phyloP scores from a whole-genome alignment of 2,888 invertebrate genomes.

The Luperina testacea region DNA sequence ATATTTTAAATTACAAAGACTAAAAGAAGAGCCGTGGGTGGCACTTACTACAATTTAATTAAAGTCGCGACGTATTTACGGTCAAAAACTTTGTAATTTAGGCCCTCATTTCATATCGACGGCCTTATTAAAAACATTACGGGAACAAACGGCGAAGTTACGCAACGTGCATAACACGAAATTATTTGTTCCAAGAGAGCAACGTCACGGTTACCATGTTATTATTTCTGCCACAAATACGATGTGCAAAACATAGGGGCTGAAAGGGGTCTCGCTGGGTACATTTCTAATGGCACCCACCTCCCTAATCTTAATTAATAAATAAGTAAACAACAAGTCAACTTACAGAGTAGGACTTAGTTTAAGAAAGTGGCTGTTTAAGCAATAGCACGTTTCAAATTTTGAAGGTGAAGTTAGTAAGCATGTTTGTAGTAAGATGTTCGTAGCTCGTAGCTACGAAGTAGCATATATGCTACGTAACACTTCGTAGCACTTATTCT shows the following conservation, averaged over 20 bases:
- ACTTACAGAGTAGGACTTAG: slow-evolving; percentile 76
- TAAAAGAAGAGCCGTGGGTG: slow-evolving; percentile 16
- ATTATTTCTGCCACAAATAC: slow-evolving; percentile 69
- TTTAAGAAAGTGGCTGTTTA: slow-evolving; percentile 85
- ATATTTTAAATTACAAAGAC: slow-evolving; percentile 28
- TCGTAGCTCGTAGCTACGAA: slow-evolving; percentile 32
- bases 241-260: slow-evolving; percentile 65
- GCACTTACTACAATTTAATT: slow-evolving; percentile 45
- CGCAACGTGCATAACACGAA: slow-evolving; percentile 67
- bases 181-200: slow-evolving; percentile 67
- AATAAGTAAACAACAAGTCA: slow-evolving; percentile 82
- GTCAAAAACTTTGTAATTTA: slow-evolving; percentile 38
- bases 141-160: slow-evolving; percentile 48
- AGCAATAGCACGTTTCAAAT: slow-evolving; percentile 86
- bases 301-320: slow-evolving; percentile 82
- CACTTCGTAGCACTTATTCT: background rate
- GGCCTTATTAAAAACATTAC: slow-evolving; percentile 56
- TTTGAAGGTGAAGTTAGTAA: slow-evolving; percentile 75
- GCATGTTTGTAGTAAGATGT: slow-evolving; percentile 37
- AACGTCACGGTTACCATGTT: slow-evolving; percentile 67
- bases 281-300: slow-evolving; percentile 72
- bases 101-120: slow-evolving; percentile 49
- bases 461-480: slow-evolving; percentile 22
- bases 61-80: slow-evolving; percentile 49
- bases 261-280: slow-evolving; percentile 70